Percentiles rank a stretch among this genome's conserved stretches.
Evolutionary conservation across 2,113 vertebrate genomes (phyloP).

Genomic region (Tenebrosternarchus preto): DNA sequence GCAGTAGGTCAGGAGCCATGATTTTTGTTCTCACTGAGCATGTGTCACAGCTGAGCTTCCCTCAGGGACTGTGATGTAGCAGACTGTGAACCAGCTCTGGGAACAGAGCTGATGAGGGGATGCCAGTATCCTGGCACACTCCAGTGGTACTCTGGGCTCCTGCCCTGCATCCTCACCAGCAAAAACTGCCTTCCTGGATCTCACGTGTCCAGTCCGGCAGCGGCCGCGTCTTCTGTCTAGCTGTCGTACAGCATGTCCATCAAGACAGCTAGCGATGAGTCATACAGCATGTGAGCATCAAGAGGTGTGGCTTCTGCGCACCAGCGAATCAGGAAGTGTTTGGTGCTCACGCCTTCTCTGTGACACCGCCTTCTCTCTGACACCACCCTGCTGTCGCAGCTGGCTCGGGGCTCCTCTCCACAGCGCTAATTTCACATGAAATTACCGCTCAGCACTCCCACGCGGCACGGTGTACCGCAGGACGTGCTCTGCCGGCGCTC

Average conservation of each 20-base stretch:
- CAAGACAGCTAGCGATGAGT: constrained; percentile 7
- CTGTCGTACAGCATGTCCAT: constrained; percentile 14
- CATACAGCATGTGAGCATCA: constrained; percentile 42
- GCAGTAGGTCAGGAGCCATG: neutral
- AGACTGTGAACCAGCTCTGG: neutral
- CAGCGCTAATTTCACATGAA: constrained; percentile 31
- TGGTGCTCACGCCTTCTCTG: neutral
- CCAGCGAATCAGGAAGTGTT: neutral
- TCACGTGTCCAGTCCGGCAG: neutral
- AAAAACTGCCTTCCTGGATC: no score
- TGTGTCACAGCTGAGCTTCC: neutral
- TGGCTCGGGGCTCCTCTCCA: constrained; percentile 22
- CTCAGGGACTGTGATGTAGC: neutral
- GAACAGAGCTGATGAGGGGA: no score
- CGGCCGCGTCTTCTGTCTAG: constrained; percentile 20
- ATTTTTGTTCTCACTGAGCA: neutral
- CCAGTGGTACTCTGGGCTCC: no score
- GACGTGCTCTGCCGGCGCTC: constrained; percentile 27
- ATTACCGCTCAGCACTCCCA: constrained; percentile 36
- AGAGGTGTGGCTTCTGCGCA: constrained; percentile 9
- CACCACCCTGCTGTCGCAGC: constrained; percentile 23
- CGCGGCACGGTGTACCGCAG: constrained; percentile 14
- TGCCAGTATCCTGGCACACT: no score
- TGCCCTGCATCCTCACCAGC: no score
- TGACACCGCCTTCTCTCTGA: neutral